Percentiles rank a stretch among this genome's conserved stretches.
These are phyloP conservation scores for Ormyrus rosae DNA, from an alignment of 2,888 invertebrate genomes.

Conservation along the genomic window DNA sequence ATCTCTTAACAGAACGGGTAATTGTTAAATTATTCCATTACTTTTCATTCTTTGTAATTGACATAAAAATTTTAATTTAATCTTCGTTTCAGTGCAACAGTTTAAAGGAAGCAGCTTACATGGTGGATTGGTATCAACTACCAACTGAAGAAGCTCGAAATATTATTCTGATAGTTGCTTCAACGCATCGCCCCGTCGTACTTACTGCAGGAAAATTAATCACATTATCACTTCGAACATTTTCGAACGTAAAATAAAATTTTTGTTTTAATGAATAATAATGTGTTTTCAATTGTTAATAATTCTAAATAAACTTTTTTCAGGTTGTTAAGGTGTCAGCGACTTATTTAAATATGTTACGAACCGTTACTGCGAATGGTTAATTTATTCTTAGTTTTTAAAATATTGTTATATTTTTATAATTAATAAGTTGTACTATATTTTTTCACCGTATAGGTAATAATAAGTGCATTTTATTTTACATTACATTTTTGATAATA, in stretches of 20 bases:
- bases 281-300: no score
- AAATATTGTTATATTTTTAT: no score
- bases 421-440: no score
- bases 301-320: neutral
- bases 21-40: neutral
- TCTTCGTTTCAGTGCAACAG: neutral
- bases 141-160: neutral
- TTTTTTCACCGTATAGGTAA: no score
- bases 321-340: conserved; percentile 55
- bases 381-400: no score
- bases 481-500: no score
- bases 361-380: conserved; percentile 24
- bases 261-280: no score
- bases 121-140: neutral
- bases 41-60: neutral
- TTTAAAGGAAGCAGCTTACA: neutral
- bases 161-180: neutral
- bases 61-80: neutral
- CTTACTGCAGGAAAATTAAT: conserved; percentile 17
- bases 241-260: neutral
- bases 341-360: conserved; percentile 54
- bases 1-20: conserved; percentile 32
- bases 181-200: neutral
- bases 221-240: neutral
- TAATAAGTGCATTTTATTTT: no score